phyloP scores from a whole-genome alignment of 2,113 vertebrate genomes.

The Tupaia chinensis region DNA sequence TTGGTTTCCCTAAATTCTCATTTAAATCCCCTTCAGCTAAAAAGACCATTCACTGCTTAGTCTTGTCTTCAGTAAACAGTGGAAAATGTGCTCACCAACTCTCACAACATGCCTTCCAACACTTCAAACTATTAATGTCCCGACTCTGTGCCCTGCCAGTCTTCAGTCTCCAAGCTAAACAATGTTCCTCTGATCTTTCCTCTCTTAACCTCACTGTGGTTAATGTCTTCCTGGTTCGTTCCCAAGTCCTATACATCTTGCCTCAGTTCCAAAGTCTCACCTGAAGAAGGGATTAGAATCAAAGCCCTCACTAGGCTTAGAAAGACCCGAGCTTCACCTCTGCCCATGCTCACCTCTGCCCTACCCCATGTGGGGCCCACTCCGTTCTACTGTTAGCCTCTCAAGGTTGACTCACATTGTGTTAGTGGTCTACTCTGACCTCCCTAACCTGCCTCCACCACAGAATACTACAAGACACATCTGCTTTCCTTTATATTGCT shows the following conservation, averaged over 20 bases:
- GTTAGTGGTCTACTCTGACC: neutral
- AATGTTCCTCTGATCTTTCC: neutral
- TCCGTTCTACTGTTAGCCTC: neutral
- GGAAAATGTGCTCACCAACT: constrained; percentile 2
- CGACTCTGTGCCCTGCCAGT: neutral
- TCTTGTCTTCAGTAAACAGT: neutral
- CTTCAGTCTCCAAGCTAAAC: neutral
- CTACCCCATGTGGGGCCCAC: neutral
- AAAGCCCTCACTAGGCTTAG: neutral
- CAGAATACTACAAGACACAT: neutral
- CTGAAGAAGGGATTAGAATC: neutral
- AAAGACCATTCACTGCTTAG: neutral
- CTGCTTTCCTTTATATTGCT: neutral
- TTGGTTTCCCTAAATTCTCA: neutral
- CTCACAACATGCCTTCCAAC: neutral
- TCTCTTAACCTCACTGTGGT: neutral
- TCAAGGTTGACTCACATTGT: neutral
- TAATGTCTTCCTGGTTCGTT: neutral
- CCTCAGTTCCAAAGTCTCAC: neutral
- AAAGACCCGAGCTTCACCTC: neutral
- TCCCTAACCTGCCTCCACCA: neutral
- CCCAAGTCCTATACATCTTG: neutral
- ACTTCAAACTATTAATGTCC: neutral
- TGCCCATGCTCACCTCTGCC: neutral
- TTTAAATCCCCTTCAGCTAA: neutral